Evolutionary conservation across 2,888 invertebrate genomes (phyloP), one percentile per base, ranked within the genome.

Genomic region (Catocala nupta): DNA sequence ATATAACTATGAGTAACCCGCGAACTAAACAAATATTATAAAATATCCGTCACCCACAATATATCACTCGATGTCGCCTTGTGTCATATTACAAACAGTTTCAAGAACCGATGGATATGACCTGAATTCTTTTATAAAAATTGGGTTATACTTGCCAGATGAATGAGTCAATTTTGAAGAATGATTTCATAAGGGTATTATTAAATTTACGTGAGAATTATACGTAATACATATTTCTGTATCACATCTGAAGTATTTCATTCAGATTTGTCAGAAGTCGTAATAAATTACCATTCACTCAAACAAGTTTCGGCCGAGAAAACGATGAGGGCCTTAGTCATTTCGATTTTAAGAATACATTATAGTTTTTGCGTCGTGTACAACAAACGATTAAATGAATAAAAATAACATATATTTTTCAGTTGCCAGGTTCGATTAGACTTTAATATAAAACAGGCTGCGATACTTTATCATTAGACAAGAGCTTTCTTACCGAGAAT

Each of bases 81-180:
- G 54, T 77, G 75, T 75, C 74, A 71, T 67, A 52, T 51, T 10
- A 51, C 16, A 49, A 60, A 63, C 51, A 48, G 36, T 43, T 33
- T 42, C 39, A 51, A 49, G 13, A 25, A 54, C 54, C 63, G 71
- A 76, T 75, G 65, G 65, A 65, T 74, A 25, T 48, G 78, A 59
- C 65, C 78, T 55, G 59, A 75, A 74, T 74, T 43, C 60, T 71
- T 56, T 3, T 48, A 13, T 47, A 51, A 55, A 73, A 70, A 77
- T 70, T 64, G 43, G 56, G 66, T 50, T 63, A 50, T 48, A 48
- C 33, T 63, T 36, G 57, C 50, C 48, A 62, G 55, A 55, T 63
- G 58, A 71, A 66, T 62, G 71, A 66, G 59, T 71, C 51, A 59
- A 75, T 62, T 66, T 55, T 71, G 12, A 50, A 55, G 12, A 42